Evolutionary conservation across 92 coral and sea anemone genomes (phyloP).

Genomic region (Paramuricea clavata): DNA sequence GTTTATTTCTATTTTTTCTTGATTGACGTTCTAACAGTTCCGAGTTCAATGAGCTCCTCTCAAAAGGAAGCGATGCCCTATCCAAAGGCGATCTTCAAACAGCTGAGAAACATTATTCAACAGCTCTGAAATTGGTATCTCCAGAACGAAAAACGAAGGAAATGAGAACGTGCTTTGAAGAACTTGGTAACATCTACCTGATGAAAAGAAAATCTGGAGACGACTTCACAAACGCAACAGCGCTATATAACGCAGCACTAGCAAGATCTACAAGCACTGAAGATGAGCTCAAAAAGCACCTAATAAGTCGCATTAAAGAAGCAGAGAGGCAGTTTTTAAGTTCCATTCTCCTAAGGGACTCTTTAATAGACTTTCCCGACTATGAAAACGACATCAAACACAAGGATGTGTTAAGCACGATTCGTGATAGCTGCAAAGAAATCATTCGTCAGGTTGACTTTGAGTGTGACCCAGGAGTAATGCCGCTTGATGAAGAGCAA

Average conservation of each 20-base stretch:
- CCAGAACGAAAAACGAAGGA: no score
- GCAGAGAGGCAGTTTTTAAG: not conserved
- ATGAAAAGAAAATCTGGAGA: not conserved
- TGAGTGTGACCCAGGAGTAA: not conserved
- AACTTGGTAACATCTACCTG: not conserved
- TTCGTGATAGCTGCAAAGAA: not conserved
- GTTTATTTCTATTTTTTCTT: no score
- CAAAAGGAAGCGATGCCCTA: no score
- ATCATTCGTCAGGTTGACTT: not conserved
- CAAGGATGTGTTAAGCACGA: not conserved
- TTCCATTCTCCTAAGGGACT: not conserved
- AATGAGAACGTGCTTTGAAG: no score
- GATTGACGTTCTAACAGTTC: no score
- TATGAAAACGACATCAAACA: not conserved
- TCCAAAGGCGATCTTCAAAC: not conserved
- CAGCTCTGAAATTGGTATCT: not conserved
- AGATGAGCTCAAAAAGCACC: not conserved
- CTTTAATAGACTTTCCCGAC: not conserved
- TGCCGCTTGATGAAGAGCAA: not conserved
- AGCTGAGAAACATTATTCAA: not conserved
- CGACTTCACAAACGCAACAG: not conserved
- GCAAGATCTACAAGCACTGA: not conserved
- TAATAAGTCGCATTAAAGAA: not conserved
- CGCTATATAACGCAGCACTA: not conserved
- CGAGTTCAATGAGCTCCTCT: no score